A percentile compares a stretch with the other conserved stretches of the same genome.
phyloP scores from a whole-genome alignment of 2,113 vertebrate species.

The Solea senegalensis region DNA sequence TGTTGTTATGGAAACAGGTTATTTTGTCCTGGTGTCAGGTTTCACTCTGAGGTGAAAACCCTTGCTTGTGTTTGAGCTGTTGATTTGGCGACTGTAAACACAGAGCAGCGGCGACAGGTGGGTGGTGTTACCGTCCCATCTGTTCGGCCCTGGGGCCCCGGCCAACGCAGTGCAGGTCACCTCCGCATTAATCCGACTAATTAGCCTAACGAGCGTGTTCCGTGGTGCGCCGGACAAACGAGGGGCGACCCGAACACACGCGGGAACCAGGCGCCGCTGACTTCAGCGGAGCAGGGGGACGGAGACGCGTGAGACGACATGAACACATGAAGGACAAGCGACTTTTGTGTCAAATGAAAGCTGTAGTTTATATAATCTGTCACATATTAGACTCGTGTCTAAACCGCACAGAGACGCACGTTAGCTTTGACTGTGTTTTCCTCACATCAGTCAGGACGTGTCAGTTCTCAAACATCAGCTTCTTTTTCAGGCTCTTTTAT shows the following conservation, averaged over 20 bases:
- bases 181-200: slow-evolving; percentile 64
- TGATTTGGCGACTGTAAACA: slow-evolving; percentile 36
- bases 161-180: slow-evolving; percentile 46
- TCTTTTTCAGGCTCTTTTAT: too few species aligned
- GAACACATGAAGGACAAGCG: not conserved
- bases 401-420: too few species aligned
- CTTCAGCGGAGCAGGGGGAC: slow-evolving; percentile 36
- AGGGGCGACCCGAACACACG: slow-evolving; percentile 43
- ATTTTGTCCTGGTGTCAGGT: not conserved
- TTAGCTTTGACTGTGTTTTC: too few species aligned
- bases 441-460: too few species aligned
- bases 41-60: not conserved
- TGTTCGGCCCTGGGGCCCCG: slow-evolving; percentile 51
- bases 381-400: too few species aligned
- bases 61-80: slow-evolving; percentile 28
- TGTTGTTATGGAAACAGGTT: too few species aligned
- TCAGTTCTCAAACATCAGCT: too few species aligned
- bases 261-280: slow-evolving; percentile 41
- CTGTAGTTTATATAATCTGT: too few species aligned
- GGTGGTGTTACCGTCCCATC: slow-evolving; percentile 59
- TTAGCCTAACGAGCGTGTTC: slow-evolving; percentile 67
- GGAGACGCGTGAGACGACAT: slow-evolving; percentile 2
- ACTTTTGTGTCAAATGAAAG: too few species aligned
- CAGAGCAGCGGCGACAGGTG: slow-evolving; percentile 43
- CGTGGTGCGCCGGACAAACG: slow-evolving; percentile 62